Conservation (phyloP, 2,888 invertebrate genomes). For the Pheosia tremula region DNA sequence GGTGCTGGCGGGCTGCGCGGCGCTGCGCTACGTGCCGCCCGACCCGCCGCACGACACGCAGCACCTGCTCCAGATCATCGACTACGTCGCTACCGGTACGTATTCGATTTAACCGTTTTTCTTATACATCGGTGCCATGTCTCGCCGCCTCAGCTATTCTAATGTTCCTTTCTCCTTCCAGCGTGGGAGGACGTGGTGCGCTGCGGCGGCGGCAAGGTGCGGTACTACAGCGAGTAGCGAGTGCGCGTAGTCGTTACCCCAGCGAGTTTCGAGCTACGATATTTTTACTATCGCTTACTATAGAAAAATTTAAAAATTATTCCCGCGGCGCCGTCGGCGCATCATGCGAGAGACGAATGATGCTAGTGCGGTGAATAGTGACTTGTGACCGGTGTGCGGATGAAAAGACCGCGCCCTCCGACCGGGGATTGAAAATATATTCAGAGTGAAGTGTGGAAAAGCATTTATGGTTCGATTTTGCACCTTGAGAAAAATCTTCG, state of each 20-base stretch:
- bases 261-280: slow-evolving; percentile 17
- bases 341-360: slow-evolving; percentile 20
- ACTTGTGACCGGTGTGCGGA: not conserved
- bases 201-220: slow-evolving; percentile 73
- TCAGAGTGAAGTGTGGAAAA: slow-evolving; percentile 41
- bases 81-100: slow-evolving; percentile 69
- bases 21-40: slow-evolving; percentile 64
- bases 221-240: slow-evolving; percentile 75
- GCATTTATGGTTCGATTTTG: slow-evolving; percentile 61
- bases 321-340: slow-evolving; percentile 25
- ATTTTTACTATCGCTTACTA: slow-evolving; percentile 18
- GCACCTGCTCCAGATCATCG: slow-evolving; percentile 63
- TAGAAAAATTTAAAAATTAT: slow-evolving; percentile 16
- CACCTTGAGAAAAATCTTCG: slow-evolving; percentile 46
- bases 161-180: slow-evolving; percentile 55
- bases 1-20: slow-evolving; percentile 38
- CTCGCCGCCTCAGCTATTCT: not conserved
- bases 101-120: not conserved
- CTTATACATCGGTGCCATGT: too few relatives aligned
- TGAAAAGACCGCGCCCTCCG: not conserved
- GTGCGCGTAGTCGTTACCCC: slow-evolving; percentile 6
- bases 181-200: slow-evolving; percentile 91
- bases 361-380: slow-evolving; percentile 12
- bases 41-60: slow-evolving; percentile 43
- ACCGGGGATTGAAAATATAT: slow-evolving; percentile 22